Evolutionary conservation across 2,888 invertebrate species (phyloP).

Genomic region (Eupeodes luniger): DNA sequence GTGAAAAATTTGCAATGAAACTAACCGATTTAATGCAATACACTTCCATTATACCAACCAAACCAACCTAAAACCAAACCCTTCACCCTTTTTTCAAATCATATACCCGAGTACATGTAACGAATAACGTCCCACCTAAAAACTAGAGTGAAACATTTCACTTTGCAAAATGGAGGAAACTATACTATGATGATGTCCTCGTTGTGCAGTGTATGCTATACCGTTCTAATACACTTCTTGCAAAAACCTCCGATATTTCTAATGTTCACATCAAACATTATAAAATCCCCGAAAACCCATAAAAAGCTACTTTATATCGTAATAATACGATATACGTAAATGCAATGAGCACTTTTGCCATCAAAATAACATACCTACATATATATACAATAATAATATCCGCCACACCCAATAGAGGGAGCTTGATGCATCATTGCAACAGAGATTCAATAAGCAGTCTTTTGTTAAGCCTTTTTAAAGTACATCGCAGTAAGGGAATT

Average conservation of each 20-base stretch:
- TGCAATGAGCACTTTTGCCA: slow-evolving; percentile 58
- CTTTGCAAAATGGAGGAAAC: slow-evolving; percentile 43
- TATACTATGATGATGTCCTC: slow-evolving; percentile 11
- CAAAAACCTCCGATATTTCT: slow-evolving; percentile 43
- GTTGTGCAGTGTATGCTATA: background rate
- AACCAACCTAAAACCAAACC: slow-evolving; percentile 11
- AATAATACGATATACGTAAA: slow-evolving; percentile 68
- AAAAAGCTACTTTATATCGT: slow-evolving; percentile 75
- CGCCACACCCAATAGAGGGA: slow-evolving; percentile 42
- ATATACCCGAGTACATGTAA: no score
- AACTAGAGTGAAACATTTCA: slow-evolving; percentile 71
- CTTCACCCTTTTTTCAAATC: background rate
- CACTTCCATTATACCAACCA: background rate
- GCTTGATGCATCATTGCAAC: slow-evolving; percentile 62
- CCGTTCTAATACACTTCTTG: background rate
- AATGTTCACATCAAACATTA: slow-evolving; percentile 75
- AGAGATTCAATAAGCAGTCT: slow-evolving; percentile 61
- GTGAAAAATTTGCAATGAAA: slow-evolving; percentile 71
- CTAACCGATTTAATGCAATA: slow-evolving; percentile 71
- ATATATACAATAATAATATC: slow-evolving; percentile 28
- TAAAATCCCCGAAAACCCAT: slow-evolving; percentile 73
- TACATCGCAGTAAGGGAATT: slow-evolving; percentile 1
- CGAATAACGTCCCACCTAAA: background rate
- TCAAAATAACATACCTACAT: background rate
- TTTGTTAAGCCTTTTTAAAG: slow-evolving; percentile 49